A percentile compares a stretch with the other conserved stretches of the same genome.
Evolutionary conservation across 1,140 invertebrate genomes (phyloP).

Genomic region (Drosophila sproati): DNA sequence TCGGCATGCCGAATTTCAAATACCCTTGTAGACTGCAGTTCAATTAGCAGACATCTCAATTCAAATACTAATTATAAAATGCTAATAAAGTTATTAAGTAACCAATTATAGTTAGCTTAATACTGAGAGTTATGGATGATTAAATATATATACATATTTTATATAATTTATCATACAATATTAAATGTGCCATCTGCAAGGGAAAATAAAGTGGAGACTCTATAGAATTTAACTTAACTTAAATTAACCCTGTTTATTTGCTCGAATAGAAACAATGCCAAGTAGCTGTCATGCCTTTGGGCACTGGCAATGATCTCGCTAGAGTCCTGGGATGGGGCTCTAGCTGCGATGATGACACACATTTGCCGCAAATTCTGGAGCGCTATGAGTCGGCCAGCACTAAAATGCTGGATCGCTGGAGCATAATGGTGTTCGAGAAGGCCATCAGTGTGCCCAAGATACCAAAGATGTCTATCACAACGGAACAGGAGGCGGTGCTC

Average conservation of each 20-base stretch:
- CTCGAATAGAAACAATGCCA: constrained; percentile 93
- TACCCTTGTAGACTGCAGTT: too few species aligned
- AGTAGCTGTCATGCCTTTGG: constrained; percentile 95
- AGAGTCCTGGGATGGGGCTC: constrained; percentile 98
- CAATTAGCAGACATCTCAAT: too few species aligned
- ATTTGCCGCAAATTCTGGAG: constrained; percentile 95
- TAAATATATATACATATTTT: too few species aligned
- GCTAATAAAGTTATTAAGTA: too few species aligned
- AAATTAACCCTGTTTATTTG: neutral
- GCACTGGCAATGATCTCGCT: constrained; percentile 98
- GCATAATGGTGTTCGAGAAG: constrained; percentile 95
- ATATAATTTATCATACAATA: too few species aligned
- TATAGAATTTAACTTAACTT: neutral
- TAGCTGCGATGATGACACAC: constrained; percentile 97
- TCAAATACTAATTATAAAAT: too few species aligned
- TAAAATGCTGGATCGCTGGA: constrained; percentile 98
- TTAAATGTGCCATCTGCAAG: too few species aligned
- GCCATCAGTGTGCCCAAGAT: constrained; percentile 87
- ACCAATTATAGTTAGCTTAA: too few species aligned
- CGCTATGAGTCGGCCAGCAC: constrained; percentile 97
- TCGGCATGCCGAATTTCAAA: too few species aligned
- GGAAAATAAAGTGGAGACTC: neutral
- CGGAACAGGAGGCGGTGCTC: constrained; percentile 85
- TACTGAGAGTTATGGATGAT: too few species aligned
- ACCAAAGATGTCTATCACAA: constrained; percentile 86